Evolutionary conservation across 2,797 vertebrate species (phyloP).

Genomic region (Gymnothorax reevesii): DNA sequence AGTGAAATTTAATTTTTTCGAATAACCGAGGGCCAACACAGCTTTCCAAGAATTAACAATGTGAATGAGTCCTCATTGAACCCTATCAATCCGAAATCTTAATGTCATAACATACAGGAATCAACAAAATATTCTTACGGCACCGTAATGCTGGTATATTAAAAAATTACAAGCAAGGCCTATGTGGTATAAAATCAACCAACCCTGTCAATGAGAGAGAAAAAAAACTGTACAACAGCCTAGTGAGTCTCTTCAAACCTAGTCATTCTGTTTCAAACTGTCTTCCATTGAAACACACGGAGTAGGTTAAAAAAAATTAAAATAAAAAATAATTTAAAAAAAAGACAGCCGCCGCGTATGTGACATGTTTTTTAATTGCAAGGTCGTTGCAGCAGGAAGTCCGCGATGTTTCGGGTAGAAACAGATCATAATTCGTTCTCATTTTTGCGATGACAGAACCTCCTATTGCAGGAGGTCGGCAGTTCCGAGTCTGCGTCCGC

Average conservation of each 20-base stretch:
- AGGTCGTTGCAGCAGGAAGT: slow-evolving; percentile 32
- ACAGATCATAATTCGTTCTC: neutral
- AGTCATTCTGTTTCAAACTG: neutral
- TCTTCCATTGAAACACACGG: neutral
- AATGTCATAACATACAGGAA: neutral
- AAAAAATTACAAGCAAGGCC: neutral
- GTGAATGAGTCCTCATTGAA: neutral
- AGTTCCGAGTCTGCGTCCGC: neutral
- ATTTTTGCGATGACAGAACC: neutral
- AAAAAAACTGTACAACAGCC: neutral
- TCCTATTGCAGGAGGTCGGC: neutral
- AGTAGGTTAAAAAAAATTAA: no score
- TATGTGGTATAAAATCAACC: neutral
- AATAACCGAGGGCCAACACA: neutral
- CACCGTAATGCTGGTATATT: neutral
- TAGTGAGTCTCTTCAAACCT: neutral
- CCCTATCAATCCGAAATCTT: no score
- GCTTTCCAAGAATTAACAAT: neutral
- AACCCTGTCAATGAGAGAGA: neutral
- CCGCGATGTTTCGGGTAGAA: neutral
- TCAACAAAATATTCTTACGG: neutral
- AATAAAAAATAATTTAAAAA: no score
- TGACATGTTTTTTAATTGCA: slow-evolving; percentile 26
- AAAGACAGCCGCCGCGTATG: neutral
- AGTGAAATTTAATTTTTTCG: neutral